Evolutionary conservation across 2,797 vertebrate species (phyloP), one percentile per base, ranked within the genome.

Genomic region (Pseudochirops corinnae): DNA sequence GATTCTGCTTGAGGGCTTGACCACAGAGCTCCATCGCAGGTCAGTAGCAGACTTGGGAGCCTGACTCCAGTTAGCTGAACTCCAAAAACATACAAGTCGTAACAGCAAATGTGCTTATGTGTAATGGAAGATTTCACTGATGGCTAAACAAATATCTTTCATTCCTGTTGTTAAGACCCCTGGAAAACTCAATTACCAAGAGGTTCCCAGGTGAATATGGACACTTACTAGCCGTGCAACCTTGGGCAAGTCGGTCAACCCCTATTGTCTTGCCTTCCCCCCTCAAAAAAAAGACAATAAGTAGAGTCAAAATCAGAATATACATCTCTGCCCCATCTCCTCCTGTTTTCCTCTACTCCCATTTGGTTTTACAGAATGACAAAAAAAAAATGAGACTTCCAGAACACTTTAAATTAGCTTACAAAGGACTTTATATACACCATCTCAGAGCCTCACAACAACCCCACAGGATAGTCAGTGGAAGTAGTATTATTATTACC

Each of bases 331-430:
- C 21, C 74, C 74, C 39, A 87, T 26, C 21, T 0, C 39, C n/a
- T 39, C 33, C 62, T 33, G 39, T 46, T 82, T 55, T 82, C 7
- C 39, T 87, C 39, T 50, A 74, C 33, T 39, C 16, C 18, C 18
- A 87, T 46, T 28, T 87, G 74, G 21, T 3, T 82, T 46, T 82
- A 82, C 39, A 82, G 14, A 0, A 74, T 9, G 9, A 74, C 21
- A 39, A 21, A 39, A 39, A 74, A 74, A 52, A 52, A 52, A 2
- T 39, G 5, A 46, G 7, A 82, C 46, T 39, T 74, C n/a, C 39
- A 74, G 21, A 74, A n/a, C n/a, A 74, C n/a, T 82, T 82, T 74
- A 74, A 93, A 94, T 90, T 28, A 96, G 12, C 55, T 91, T 24
- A 87, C 55, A 93, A 13, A 93, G 92, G 14, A 90, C n/a, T 94